Evolutionary conservation across 2,888 invertebrate genomes (phyloP).

Genomic region (Abscondita cerata): DNA sequence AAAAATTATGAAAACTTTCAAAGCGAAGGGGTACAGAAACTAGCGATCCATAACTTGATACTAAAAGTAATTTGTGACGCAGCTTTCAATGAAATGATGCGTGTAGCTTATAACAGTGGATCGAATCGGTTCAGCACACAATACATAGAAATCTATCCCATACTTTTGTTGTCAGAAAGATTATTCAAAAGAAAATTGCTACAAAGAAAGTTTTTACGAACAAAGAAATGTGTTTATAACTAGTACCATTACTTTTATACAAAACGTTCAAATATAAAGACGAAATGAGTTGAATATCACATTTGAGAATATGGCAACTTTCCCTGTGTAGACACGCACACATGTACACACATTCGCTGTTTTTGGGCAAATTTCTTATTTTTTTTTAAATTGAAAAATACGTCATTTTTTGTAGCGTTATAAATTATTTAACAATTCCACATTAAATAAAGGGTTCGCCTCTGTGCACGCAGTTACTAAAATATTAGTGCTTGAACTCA

Average conservation of each 20-base stretch:
- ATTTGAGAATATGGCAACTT: not conserved
- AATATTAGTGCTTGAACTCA: too few relatives aligned
- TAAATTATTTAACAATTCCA: too few relatives aligned
- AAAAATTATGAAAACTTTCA: not conserved
- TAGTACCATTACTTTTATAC: constrained; percentile 9
- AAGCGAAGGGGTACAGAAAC: not conserved
- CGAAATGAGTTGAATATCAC: not conserved
- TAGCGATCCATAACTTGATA: constrained; percentile 11
- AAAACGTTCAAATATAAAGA: not conserved
- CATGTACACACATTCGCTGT: too few relatives aligned
- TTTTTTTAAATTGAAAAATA: too few relatives aligned
- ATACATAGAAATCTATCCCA: constrained; percentile 8
- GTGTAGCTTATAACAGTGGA: constrained; percentile 12
- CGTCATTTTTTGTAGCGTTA: too few relatives aligned
- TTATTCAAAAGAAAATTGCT: constrained; percentile 11
- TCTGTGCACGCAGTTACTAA: too few relatives aligned
- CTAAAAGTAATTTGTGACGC: constrained; percentile 12
- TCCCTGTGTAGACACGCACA: too few relatives aligned
- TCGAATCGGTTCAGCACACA: constrained; percentile 12
- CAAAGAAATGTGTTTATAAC: constrained; percentile 13
- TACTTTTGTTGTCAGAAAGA: constrained; percentile 10
- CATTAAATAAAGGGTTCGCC: too few relatives aligned
- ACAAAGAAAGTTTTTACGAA: constrained; percentile 8
- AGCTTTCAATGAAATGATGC: constrained; percentile 13
- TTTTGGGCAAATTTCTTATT: too few relatives aligned